phyloP scores from a whole-genome alignment of 2,888 invertebrate genomes.

The Oxycera nigricornis region DNA sequence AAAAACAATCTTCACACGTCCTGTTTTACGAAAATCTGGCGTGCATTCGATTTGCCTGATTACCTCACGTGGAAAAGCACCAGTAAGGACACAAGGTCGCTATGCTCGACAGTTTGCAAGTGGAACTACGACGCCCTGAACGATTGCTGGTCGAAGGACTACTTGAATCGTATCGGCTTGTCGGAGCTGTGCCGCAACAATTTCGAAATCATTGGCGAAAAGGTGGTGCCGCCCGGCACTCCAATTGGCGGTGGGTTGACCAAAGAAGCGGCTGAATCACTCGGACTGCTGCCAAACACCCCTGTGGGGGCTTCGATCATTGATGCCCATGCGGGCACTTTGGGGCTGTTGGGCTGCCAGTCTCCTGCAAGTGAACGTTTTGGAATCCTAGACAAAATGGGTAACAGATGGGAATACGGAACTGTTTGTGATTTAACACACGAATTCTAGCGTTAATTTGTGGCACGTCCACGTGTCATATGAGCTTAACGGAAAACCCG shows the following conservation, averaged over 20 bases:
- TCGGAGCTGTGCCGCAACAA: constrained; percentile 73
- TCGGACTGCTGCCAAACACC: constrained; percentile 75
- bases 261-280: constrained; percentile 68
- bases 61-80: constrained; percentile 94
- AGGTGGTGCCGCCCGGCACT: constrained; percentile 75
- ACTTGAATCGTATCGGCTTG: constrained; percentile 76
- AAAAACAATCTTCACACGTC: constrained; percentile 74
- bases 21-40: constrained; percentile 73
- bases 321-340: constrained; percentile 94
- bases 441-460: constrained; percentile 70
- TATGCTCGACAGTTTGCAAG: constrained; percentile 93
- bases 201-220: constrained; percentile 73
- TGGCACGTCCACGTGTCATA: constrained; percentile 96
- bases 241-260: constrained; percentile 72
- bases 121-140: constrained; percentile 84
- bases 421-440: not conserved
- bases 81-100: constrained; percentile 76
- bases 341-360: constrained; percentile 81
- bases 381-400: constrained; percentile 64
- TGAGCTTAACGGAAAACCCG: constrained; percentile 78
- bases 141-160: constrained; percentile 77
- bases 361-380: constrained; percentile 60
- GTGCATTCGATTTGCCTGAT: constrained; percentile 92
- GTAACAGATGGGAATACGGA: constrained; percentile 55
- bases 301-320: constrained; percentile 89